These are phyloP conservation scores for Colletes gigas DNA, from an alignment of 1,140 invertebrate species.

Conservation along the genomic window DNA sequence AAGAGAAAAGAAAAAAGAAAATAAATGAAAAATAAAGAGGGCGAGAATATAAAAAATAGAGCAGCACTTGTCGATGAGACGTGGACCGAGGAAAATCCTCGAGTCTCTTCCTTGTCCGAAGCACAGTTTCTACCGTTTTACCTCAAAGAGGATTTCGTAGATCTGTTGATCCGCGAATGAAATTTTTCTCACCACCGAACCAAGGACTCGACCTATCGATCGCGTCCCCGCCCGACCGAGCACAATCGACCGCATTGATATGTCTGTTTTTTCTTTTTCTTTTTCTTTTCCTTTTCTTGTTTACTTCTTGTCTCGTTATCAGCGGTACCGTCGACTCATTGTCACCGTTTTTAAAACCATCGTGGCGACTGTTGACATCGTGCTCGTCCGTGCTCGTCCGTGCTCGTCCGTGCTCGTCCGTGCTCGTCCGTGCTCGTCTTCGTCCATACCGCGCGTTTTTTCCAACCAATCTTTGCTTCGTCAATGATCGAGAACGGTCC, in stretches of 20 bases:
- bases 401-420: constrained; percentile 8
- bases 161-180: background rate
- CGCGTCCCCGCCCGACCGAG: constrained; percentile 11
- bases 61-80: background rate
- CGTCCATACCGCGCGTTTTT: background rate
- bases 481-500: constrained; percentile 37
- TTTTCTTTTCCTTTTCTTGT: background rate
- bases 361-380: background rate
- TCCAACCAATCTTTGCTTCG: background rate
- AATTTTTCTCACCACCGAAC: constrained; percentile 13
- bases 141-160: background rate
- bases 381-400: constrained; percentile 8
- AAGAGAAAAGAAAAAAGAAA: constrained; percentile 18
- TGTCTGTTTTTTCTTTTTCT: constrained; percentile 11
- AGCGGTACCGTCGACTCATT: constrained; percentile 5
- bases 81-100: background rate
- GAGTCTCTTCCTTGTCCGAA: background rate
- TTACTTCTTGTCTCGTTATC: background rate
- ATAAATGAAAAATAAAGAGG: constrained; percentile 17
- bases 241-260: constrained; percentile 25
- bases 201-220: background rate
- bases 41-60: background rate
- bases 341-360: background rate
- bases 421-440: constrained; percentile 8
- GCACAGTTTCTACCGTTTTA: constrained; percentile 1